Conservation (phyloP, 2,888 invertebrate species). For the Operophtera brumata region DNA sequence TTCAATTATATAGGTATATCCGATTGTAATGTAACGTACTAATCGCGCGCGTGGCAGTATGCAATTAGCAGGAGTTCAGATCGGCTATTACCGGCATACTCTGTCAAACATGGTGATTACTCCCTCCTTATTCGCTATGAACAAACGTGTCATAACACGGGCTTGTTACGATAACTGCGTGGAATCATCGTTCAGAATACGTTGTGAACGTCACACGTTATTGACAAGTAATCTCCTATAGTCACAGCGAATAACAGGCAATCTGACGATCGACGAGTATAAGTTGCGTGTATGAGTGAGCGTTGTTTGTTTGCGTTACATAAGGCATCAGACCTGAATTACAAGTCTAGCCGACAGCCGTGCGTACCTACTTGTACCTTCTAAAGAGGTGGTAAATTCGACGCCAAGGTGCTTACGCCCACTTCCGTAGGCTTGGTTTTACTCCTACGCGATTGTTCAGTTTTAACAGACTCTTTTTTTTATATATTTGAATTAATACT, state of each 20-base stretch:
- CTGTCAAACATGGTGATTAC: conserved; percentile 16
- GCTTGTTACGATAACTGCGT: too few species aligned
- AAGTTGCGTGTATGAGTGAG: too few species aligned
- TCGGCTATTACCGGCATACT: conserved; percentile 7
- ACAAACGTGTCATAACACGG: too few species aligned
- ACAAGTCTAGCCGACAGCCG: conserved; percentile 32
- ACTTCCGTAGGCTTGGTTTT: conserved; percentile 34
- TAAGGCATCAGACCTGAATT: too few species aligned
- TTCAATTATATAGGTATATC: neutral
- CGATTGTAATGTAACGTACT: neutral
- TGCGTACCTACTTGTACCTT: conserved; percentile 1
- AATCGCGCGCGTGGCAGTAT: neutral
- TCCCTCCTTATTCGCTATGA: too few species aligned
- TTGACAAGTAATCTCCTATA: too few species aligned
- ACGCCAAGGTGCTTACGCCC: conserved; percentile 35
- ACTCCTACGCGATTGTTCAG: conserved; percentile 40
- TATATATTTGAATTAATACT: too few species aligned
- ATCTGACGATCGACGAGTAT: conserved; percentile 29
- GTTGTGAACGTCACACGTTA: too few species aligned
- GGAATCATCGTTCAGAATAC: too few species aligned
- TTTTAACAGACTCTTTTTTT: too few species aligned
- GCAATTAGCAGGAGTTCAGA: conserved; percentile 13
- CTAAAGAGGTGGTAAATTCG: conserved; percentile 23
- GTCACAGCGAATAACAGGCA: too few species aligned
- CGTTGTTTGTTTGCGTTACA: conserved; percentile 35